phyloP scores from a whole-genome alignment of 1,140 invertebrate species.

The Drosophila sechellia region DNA sequence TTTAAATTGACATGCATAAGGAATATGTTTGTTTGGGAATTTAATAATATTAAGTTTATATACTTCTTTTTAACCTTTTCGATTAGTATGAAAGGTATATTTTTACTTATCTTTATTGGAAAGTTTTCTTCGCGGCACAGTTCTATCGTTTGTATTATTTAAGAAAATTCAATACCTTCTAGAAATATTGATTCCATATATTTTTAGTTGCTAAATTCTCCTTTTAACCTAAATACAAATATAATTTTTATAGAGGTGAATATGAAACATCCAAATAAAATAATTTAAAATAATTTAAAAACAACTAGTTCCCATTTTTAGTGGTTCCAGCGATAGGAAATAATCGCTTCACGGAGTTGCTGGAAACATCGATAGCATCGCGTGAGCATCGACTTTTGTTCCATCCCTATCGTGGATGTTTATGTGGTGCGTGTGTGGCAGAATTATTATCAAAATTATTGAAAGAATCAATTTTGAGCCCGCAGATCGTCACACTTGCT shows the following conservation, averaged over 20 bases:
- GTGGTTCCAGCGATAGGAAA: neutral
- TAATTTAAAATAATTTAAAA: neutral
- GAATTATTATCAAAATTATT: conserved; percentile 58
- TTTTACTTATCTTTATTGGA: too few relatives aligned
- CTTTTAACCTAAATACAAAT: too few relatives aligned
- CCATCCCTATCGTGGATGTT: conserved; percentile 16
- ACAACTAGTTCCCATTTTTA: neutral
- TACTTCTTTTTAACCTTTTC: neutral
- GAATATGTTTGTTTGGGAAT: too few relatives aligned
- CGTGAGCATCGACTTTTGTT: neutral
- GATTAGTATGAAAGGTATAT: neutral
- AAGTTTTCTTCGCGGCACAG: too few relatives aligned
- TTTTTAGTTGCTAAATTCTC: neutral
- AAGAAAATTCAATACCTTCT: too few relatives aligned
- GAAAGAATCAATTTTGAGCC: conserved; percentile 37
- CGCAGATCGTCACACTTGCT: conserved; percentile 13
- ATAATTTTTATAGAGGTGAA: too few relatives aligned
- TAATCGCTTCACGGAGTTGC: neutral
- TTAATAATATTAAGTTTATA: neutral
- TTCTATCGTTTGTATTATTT: too few relatives aligned
- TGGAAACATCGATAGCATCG: conserved; percentile 6
- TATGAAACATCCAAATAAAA: neutral
- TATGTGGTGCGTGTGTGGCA: conserved; percentile 69
- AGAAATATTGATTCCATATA: too few relatives aligned
- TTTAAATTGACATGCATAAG: neutral